Conservation (phyloP, 2,113 vertebrate species). For the Nothobranchius furzeri region DNA sequence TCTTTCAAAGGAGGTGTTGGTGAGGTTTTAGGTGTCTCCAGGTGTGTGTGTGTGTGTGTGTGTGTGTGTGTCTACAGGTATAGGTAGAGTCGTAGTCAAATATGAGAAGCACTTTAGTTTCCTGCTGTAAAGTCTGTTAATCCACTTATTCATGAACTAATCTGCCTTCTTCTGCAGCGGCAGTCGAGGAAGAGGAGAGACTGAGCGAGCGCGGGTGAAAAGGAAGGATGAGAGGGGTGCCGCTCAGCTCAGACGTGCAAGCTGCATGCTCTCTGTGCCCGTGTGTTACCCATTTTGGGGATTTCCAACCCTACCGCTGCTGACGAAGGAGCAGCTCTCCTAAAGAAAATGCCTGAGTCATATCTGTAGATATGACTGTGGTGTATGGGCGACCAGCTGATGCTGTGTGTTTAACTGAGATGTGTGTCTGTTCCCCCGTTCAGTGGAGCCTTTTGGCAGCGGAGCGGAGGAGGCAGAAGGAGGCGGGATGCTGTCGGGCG, state of each 20-base stretch:
- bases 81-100: slow-evolving; percentile 78
- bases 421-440: slow-evolving; percentile 20
- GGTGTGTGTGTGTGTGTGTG: slow-evolving; percentile 53
- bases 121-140: slow-evolving; percentile 82
- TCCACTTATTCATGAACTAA: slow-evolving; percentile 85
- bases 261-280: slow-evolving; percentile 41
- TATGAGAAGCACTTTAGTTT: slow-evolving; percentile 83
- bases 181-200: slow-evolving; percentile 68
- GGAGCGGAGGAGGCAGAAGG: slow-evolving; percentile 64
- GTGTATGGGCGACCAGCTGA: slow-evolving; percentile 28
- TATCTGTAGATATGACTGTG: slow-evolving; percentile 13
- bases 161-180: slow-evolving; percentile 78
- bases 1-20: slow-evolving; percentile 58
- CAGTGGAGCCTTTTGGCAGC: slow-evolving; percentile 59
- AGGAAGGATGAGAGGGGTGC: slow-evolving; percentile 50
- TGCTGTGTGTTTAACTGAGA: slow-evolving; percentile 12
- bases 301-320: slow-evolving; percentile 44
- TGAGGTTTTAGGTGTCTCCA: slow-evolving; percentile 77
- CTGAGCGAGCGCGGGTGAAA: slow-evolving; percentile 58
- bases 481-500: slow-evolving; percentile 70
- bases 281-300: slow-evolving; percentile 49
- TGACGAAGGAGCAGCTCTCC: slow-evolving; percentile 30
- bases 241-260: slow-evolving; percentile 46
- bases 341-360: slow-evolving; percentile 7
- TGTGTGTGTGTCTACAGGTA: slow-evolving; percentile 71